phyloP scores from a whole-genome alignment of 2,113 vertebrate species.

The Azemiops feae region DNA sequence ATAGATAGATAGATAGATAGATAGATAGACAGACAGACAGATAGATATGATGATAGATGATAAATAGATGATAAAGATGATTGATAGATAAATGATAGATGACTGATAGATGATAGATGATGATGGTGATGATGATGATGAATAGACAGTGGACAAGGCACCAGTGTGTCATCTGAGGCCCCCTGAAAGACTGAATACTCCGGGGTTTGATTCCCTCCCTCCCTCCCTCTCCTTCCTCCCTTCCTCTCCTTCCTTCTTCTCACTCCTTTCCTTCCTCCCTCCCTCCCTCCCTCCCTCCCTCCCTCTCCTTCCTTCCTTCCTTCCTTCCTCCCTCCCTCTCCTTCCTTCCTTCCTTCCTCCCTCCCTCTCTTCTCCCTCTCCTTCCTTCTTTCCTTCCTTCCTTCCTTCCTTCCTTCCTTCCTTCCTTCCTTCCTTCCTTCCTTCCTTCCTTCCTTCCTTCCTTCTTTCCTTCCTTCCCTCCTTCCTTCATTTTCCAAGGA shows the following conservation, averaged over 20 bases:
- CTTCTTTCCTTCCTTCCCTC: no score
- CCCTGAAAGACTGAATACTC: conserved; percentile 27
- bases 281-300: no score
- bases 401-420: fast-evolving
- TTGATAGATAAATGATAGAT: no score
- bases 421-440: neutral
- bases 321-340: no score
- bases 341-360: neutral
- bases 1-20: no score
- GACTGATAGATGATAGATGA: neutral
- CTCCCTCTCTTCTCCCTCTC: no score
- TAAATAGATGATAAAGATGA: no score
- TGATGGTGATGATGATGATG: no score
- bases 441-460: neutral
- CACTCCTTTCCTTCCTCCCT: no score
- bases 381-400: no score
- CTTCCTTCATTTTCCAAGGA: neutral
- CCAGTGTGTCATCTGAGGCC: conserved; percentile 22
- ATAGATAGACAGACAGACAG: no score
- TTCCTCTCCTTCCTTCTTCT: neutral
- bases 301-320: fast-evolving
- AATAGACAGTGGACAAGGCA: neutral
- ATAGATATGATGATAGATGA: no score
- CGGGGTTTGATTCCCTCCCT: conserved; percentile 15
- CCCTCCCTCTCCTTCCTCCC: neutral